These are phyloP conservation scores for Temnopleurus reevesii DNA, from an alignment of 53 echinoderm and acorn worm species.

Conservation along the genomic window DNA sequence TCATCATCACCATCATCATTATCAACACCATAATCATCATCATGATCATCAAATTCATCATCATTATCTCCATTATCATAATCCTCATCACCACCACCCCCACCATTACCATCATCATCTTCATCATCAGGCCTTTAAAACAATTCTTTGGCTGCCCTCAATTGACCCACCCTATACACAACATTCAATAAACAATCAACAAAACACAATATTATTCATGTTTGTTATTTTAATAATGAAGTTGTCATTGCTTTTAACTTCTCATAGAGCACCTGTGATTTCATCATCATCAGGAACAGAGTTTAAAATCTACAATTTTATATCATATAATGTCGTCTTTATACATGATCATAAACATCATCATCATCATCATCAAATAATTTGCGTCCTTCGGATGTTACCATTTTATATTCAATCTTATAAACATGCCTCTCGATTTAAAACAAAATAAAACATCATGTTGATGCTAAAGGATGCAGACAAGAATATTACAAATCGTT, in stretches of 20 bases:
- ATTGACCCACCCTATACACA: no score
- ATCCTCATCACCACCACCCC: background rate
- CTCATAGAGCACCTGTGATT: slow-evolving; percentile 45
- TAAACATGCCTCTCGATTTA: slow-evolving; percentile 2
- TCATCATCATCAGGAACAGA: slow-evolving; percentile 25
- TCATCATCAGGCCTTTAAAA: background rate
- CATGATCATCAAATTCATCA: slow-evolving; percentile 29
- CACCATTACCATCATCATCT: background rate
- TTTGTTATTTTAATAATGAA: slow-evolving; percentile 52
- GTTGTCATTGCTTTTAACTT: slow-evolving; percentile 51
- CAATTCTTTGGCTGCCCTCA: no score
- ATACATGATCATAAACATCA: slow-evolving; percentile 50
- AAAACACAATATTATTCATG: slow-evolving; percentile 69
- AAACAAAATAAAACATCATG: background rate
- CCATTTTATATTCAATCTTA: slow-evolving; percentile 29
- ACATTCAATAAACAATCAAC: background rate
- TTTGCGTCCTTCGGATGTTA: slow-evolving; percentile 19
- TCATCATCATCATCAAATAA: slow-evolving; percentile 24
- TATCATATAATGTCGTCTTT: slow-evolving; percentile 37
- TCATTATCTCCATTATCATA: background rate
- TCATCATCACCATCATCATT: background rate
- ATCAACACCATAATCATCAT: background rate
- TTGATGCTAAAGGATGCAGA: slow-evolving; percentile 22
- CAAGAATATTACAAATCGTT: background rate
- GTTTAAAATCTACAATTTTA: slow-evolving; percentile 44